Evolutionary conservation across 2,113 vertebrate species (phyloP).

Genomic region (Corvus cornix): DNA sequence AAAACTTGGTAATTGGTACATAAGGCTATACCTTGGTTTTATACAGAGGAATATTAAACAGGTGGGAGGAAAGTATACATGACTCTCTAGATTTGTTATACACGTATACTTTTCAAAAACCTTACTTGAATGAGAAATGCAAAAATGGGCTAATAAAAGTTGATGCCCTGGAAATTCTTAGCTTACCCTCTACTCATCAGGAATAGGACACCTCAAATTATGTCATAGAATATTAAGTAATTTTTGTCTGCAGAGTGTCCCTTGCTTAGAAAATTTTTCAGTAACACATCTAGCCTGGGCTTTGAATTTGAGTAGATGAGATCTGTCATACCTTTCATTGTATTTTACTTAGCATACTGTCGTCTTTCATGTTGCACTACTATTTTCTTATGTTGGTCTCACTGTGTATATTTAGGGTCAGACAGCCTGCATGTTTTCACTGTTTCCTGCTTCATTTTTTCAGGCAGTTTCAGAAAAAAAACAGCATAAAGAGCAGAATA

Average conservation of each 20-base stretch:
- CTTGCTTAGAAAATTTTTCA: background rate
- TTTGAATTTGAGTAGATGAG: background rate
- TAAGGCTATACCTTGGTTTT: background rate
- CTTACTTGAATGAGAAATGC: background rate
- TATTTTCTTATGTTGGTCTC: background rate
- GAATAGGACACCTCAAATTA: background rate
- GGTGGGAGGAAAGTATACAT: background rate
- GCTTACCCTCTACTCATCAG: background rate
- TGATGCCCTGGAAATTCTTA: background rate
- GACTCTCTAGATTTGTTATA: background rate
- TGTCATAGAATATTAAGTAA: background rate
- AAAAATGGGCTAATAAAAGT: background rate
- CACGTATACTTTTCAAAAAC: background rate
- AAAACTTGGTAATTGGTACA: background rate
- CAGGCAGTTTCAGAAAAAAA: background rate
- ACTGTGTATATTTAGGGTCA: background rate
- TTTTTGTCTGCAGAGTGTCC: background rate
- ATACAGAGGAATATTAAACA: background rate
- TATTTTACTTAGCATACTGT: background rate
- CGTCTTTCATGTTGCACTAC: background rate
- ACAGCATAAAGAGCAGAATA: background rate
- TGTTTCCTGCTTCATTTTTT: background rate
- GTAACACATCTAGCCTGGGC: background rate
- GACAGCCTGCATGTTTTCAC: background rate
- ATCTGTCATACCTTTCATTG: background rate